Evolutionary conservation across 2,888 invertebrate genomes (phyloP).

Genomic region (Dynastes tityus): DNA sequence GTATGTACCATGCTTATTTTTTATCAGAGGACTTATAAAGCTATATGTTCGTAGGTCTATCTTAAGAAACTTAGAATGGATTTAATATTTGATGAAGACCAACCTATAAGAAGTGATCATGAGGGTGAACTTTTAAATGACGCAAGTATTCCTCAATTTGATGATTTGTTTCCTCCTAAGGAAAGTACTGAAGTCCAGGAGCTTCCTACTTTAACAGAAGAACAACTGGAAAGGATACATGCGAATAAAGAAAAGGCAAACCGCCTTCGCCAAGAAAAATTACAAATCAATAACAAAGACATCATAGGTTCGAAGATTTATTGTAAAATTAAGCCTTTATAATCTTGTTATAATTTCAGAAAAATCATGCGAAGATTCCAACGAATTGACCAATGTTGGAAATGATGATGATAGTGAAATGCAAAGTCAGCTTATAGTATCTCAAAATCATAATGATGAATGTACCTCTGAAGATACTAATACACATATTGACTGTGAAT

Average conservation of each 20-base stretch:
- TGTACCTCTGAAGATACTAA: too few species aligned
- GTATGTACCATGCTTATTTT: constrained; percentile 68
- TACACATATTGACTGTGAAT: too few species aligned
- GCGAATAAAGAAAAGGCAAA: constrained; percentile 68
- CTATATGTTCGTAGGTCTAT: constrained; percentile 72
- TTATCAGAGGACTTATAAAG: constrained; percentile 17
- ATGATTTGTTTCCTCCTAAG: constrained; percentile 37
- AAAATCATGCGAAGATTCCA: neutral
- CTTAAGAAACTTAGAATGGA: constrained; percentile 79
- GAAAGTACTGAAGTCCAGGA: constrained; percentile 24
- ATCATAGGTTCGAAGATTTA: constrained; percentile 11
- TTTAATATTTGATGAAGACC: constrained; percentile 72
- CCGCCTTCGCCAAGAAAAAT: constrained; percentile 63
- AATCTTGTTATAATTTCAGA: constrained; percentile 3
- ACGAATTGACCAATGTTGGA: neutral
- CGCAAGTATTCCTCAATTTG: constrained; percentile 71
- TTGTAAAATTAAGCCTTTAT: neutral
- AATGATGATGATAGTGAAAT: neutral
- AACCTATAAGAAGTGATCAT: constrained; percentile 61
- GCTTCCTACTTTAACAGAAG: constrained; percentile 71
- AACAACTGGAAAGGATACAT: constrained; percentile 80
- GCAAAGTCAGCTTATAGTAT: too few species aligned
- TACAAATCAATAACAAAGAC: constrained; percentile 1
- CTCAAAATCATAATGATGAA: too few species aligned
- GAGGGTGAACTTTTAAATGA: constrained; percentile 69